Conservation (phyloP, 2,888 invertebrate genomes). For the Troglohyphantes excavatus region DNA sequence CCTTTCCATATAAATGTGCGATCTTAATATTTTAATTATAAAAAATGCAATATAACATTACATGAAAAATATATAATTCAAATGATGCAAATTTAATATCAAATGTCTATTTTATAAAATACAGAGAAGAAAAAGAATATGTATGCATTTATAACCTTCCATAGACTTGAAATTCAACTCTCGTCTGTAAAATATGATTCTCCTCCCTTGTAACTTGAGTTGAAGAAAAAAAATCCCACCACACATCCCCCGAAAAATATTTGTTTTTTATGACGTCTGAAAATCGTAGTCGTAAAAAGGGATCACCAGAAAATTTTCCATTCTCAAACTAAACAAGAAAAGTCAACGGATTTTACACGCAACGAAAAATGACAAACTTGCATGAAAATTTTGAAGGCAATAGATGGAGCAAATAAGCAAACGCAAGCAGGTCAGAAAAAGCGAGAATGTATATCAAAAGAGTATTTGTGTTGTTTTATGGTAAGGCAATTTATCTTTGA, state of each 20-base stretch:
- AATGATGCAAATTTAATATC: too few species aligned
- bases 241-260: constrained; percentile 49
- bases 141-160: constrained; percentile 26
- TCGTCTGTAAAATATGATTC: constrained; percentile 51
- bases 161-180: constrained; percentile 62
- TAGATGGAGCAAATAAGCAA: constrained; percentile 65
- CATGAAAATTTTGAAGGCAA: constrained; percentile 65
- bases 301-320: constrained; percentile 71
- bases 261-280: constrained; percentile 70
- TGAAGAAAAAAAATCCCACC: constrained; percentile 25
- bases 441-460: constrained; percentile 68
- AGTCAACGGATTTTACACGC: constrained; percentile 64
- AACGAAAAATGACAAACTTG: constrained; percentile 72
- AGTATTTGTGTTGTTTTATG: constrained; percentile 57
- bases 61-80: too few species aligned
- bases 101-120: too few species aligned
- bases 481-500: constrained; percentile 63
- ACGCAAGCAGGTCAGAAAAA: constrained; percentile 57
- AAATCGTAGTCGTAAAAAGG: constrained; percentile 70
- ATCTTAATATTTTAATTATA: too few species aligned
- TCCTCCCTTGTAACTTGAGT: constrained; percentile 44
- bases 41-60: too few species aligned
- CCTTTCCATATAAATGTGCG: too few species aligned
- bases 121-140: too few species aligned
- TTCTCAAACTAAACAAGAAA: constrained; percentile 71